Percentiles rank a stretch among this genome's conserved stretches.
phyloP scores from a whole-genome alignment of 2,113 vertebrate genomes.

The Calypte anna region DNA sequence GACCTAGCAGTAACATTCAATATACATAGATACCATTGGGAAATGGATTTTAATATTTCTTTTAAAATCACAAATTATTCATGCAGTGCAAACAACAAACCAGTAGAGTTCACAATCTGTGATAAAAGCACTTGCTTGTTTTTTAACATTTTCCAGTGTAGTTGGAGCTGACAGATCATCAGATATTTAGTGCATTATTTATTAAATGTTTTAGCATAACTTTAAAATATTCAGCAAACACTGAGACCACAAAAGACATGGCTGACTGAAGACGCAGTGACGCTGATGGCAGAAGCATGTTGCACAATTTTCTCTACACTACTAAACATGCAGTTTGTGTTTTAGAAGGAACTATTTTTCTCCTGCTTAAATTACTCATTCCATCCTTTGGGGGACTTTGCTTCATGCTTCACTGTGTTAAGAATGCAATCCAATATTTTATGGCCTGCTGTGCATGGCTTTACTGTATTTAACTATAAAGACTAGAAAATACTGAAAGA shows the following conservation, averaged over 20 bases:
- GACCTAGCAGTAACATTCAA: background rate
- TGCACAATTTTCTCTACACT: background rate
- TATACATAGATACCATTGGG: conserved; percentile 4
- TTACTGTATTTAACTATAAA: conserved; percentile 7
- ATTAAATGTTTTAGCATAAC: conserved; percentile 42
- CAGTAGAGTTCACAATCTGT: background rate
- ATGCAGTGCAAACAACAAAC: conserved; percentile 44
- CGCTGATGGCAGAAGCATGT: background rate
- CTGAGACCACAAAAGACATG: background rate
- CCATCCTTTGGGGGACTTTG: background rate
- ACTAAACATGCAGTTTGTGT: background rate
- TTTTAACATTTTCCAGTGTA: background rate
- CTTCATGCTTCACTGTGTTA: background rate
- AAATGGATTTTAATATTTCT: conserved; percentile 57
- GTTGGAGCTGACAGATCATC: conserved; percentile 32
- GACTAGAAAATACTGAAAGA: background rate
- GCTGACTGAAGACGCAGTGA: background rate
- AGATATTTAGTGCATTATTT: conserved; percentile 57
- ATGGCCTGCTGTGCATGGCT: background rate
- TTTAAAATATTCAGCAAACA: conserved; percentile 51
- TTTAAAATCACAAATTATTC: conserved; percentile 51
- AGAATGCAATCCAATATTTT: background rate
- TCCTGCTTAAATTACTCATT: background rate
- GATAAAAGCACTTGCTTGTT: conserved; percentile 33
- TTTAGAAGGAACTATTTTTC: background rate